These are phyloP conservation scores for Aphidius colemani DNA, from an alignment of 2,888 invertebrate genomes.

Conservation along the genomic window DNA sequence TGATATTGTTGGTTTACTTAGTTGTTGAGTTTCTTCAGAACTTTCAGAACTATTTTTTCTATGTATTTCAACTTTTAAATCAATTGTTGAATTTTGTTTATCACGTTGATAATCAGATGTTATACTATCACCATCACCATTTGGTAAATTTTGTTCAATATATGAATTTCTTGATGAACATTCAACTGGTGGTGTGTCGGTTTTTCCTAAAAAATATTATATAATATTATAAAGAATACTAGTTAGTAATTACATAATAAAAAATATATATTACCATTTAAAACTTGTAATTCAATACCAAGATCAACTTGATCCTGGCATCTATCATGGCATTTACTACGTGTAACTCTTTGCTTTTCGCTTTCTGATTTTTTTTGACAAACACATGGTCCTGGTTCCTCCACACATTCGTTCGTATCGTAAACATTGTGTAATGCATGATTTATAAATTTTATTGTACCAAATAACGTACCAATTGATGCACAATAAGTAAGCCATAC, in stretches of 20 bases:
- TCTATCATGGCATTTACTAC: slow-evolving; percentile 56
- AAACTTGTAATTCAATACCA: slow-evolving; percentile 56
- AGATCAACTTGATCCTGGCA: slow-evolving; percentile 55
- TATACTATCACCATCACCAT: slow-evolving; percentile 58
- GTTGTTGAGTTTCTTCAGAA: slow-evolving; percentile 70
- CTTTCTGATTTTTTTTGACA: slow-evolving; percentile 62
- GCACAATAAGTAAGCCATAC: slow-evolving; percentile 88
- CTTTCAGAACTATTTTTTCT: slow-evolving; percentile 89
- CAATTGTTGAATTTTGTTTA: slow-evolving; percentile 63
- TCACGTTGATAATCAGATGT: slow-evolving; percentile 57
- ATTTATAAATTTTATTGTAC: slow-evolving; percentile 84
- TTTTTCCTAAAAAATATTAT: slow-evolving; percentile 46
- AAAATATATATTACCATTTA: slow-evolving; percentile 48
- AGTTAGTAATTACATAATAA: not conserved
- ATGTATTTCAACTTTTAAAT: slow-evolving; percentile 92
- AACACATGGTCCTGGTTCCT: slow-evolving; percentile 65
- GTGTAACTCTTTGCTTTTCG: slow-evolving; percentile 57
- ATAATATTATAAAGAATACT: not conserved
- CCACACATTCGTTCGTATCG: slow-evolving; percentile 88
- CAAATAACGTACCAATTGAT: slow-evolving; percentile 79
- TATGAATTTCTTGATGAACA: slow-evolving; percentile 64
- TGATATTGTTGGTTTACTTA: slow-evolving; percentile 48
- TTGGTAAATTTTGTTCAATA: slow-evolving; percentile 57
- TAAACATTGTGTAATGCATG: slow-evolving; percentile 90
- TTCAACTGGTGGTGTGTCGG: slow-evolving; percentile 62